phyloP scores from a whole-genome alignment of 2,888 invertebrate species.

The Ceraclea dissimilis region DNA sequence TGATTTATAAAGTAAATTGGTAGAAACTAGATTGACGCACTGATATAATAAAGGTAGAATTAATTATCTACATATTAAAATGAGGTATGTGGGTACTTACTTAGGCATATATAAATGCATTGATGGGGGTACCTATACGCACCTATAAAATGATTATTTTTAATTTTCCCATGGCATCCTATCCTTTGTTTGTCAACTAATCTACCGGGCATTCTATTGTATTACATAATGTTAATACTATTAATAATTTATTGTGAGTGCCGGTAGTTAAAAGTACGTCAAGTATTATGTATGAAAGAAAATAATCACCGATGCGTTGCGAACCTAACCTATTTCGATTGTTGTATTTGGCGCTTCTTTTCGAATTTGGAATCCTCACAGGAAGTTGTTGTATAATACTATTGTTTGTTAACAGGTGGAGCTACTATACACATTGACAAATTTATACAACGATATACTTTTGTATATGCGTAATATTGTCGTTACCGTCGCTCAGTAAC shows the following conservation, averaged over 20 bases:
- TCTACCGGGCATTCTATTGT: not conserved
- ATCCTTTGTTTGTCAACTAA: not conserved
- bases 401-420: constrained; percentile 40
- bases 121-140: not conserved
- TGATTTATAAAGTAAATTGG: too few relatives aligned
- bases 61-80: too few relatives aligned
- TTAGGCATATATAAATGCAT: not conserved
- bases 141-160: not conserved
- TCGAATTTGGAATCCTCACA: constrained; percentile 26
- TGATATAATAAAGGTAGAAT: too few relatives aligned
- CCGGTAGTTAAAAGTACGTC: not conserved
- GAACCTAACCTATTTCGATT: constrained; percentile 37
- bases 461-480: constrained; percentile 6
- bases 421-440: constrained; percentile 32
- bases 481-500: too few relatives aligned
- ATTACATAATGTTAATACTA: constrained; percentile 48
- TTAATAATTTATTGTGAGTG: not conserved
- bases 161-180: not conserved
- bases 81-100: not conserved
- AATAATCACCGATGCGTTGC: constrained; percentile 33
- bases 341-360: constrained; percentile 34
- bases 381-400: constrained; percentile 29
- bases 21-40: too few relatives aligned
- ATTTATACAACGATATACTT: constrained; percentile 7
- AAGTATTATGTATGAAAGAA: constrained; percentile 11